Evolutionary conservation across 2,888 invertebrate species (phyloP).

Genomic region (Meteorus colon): DNA sequence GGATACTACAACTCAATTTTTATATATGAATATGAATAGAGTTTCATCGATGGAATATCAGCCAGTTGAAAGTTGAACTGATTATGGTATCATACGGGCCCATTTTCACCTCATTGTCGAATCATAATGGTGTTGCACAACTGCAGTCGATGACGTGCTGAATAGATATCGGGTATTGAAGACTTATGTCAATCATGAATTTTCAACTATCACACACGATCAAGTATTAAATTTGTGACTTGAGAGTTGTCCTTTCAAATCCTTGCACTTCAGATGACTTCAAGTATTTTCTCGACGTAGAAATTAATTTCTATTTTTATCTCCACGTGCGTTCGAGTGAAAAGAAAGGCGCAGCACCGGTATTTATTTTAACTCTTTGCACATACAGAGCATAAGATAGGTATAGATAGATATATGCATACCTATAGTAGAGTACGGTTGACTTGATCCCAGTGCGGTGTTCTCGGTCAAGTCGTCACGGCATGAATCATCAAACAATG

Average conservation of each 20-base stretch:
- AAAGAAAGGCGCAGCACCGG: conserved; percentile 16
- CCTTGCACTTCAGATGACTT: background rate
- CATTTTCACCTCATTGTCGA: conserved; percentile 12
- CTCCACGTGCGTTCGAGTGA: conserved; percentile 22
- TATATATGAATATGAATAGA: too few species aligned
- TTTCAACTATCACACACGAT: background rate
- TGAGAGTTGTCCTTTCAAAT: background rate
- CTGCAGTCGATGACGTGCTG: background rate
- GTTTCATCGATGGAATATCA: background rate
- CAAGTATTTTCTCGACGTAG: conserved; percentile 12
- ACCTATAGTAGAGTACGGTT: conserved; percentile 46
- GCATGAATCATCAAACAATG: conserved; percentile 58
- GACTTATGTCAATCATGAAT: background rate
- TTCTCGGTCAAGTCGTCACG: conserved; percentile 54
- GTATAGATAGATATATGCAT: conserved; percentile 7
- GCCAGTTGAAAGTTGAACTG: background rate
- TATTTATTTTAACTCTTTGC: conserved; percentile 23
- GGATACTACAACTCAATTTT: too few species aligned
- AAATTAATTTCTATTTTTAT: conserved; percentile 30
- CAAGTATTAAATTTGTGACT: background rate
- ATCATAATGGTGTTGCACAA: background rate
- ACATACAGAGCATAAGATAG: background rate
- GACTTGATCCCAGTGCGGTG: conserved; percentile 46
- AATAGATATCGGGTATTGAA: background rate
- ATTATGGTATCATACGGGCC: background rate